These are phyloP conservation scores for Ispidina picta DNA, from an alignment of 2,797 vertebrate genomes.

Conservation along the genomic window DNA sequence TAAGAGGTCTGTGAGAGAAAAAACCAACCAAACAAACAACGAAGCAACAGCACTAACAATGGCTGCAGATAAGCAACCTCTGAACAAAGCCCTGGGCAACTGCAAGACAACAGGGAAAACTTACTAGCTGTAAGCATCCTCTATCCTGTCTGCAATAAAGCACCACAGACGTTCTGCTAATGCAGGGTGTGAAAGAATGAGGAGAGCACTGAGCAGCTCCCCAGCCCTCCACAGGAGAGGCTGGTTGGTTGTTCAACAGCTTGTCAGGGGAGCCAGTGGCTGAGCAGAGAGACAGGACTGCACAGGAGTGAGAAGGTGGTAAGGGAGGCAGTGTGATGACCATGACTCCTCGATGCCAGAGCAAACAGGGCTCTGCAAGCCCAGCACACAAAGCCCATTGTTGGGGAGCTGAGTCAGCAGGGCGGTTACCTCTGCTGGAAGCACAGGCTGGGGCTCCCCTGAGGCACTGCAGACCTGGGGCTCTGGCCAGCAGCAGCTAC, in stretches of 20 bases:
- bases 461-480: fast-evolving
- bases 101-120: slow-evolving; percentile 39
- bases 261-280: not conserved
- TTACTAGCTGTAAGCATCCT: slow-evolving; percentile 48
- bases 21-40: not conserved
- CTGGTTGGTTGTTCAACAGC: not conserved
- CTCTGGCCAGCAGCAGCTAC: not conserved
- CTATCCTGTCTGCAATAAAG: slow-evolving; percentile 32
- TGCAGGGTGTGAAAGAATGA: not conserved
- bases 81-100: slow-evolving; percentile 36
- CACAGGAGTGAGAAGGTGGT: not conserved
- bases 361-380: not conserved
- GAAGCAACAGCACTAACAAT: slow-evolving; percentile 30
- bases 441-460: not conserved
- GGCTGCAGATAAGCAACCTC: slow-evolving; percentile 49
- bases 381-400: not conserved
- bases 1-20: slow-evolving; percentile 20
- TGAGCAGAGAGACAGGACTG: not conserved
- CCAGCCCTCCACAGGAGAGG: not conserved
- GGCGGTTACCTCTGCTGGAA: not conserved
- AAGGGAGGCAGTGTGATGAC: not conserved
- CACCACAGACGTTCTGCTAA: slow-evolving; percentile 47
- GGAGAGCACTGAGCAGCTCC: slow-evolving; percentile 1
- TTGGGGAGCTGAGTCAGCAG: not conserved
- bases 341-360: fast-evolving